Evolutionary conservation across 1,140 invertebrate genomes (phyloP).

Genomic region (Calliphora vicina): DNA sequence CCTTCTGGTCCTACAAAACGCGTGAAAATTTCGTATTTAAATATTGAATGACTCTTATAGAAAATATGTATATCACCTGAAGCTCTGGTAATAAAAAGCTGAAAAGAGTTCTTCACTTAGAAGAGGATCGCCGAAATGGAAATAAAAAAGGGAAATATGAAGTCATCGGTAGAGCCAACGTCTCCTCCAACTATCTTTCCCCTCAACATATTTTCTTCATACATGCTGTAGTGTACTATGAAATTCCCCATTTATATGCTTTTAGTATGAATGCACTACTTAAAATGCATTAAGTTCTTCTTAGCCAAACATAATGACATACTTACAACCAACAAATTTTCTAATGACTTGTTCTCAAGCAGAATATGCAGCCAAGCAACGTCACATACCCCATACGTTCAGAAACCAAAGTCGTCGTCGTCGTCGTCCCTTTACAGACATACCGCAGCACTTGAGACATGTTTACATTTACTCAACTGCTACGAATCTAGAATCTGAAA

Average conservation of each 20-base stretch:
- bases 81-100: too few species aligned
- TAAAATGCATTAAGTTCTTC: slow-evolving; percentile 23
- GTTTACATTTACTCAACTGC: slow-evolving; percentile 15
- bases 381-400: not conserved
- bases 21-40: too few species aligned
- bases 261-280: not conserved
- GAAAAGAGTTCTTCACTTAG: too few species aligned
- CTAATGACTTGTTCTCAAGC: slow-evolving; percentile 16
- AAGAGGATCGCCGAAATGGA: too few species aligned
- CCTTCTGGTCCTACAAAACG: too few species aligned
- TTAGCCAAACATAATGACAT: not conserved
- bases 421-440: not conserved
- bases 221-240: not conserved
- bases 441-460: slow-evolving; percentile 7
- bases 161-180: too few species aligned
- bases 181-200: too few species aligned
- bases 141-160: not conserved
- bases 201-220: too few species aligned
- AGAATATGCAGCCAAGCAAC: too few species aligned
- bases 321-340: slow-evolving; percentile 11
- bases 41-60: too few species aligned
- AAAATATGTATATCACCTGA: too few species aligned
- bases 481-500: not conserved
- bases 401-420: not conserved
- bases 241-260: not conserved